phyloP scores from a whole-genome alignment of 1,140 invertebrate species.

The Saccostrea glomerata region DNA sequence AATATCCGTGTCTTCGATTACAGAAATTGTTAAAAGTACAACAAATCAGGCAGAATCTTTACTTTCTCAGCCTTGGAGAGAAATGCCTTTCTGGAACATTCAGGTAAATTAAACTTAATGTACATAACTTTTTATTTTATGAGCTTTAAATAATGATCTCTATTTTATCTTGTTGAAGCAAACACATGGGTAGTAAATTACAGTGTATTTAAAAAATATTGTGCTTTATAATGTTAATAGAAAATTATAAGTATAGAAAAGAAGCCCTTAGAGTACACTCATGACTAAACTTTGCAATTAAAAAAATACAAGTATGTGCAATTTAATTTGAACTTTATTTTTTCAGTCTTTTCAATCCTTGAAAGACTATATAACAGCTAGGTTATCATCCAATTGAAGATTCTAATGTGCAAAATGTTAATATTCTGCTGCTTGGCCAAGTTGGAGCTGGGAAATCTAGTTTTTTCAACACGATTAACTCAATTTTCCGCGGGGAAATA shows the following conservation, averaged over 20 bases:
- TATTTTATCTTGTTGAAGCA: too few relatives aligned
- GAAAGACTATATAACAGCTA: not conserved
- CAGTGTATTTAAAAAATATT: too few relatives aligned
- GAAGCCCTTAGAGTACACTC: too few relatives aligned
- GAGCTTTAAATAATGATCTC: too few relatives aligned
- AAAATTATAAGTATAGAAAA: too few relatives aligned
- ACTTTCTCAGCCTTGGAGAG: not conserved
- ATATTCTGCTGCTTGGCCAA: slow-evolving; percentile 57
- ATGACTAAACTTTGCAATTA: too few relatives aligned
- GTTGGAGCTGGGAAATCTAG: slow-evolving; percentile 65
- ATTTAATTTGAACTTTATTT: not conserved
- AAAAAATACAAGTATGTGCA: not conserved
- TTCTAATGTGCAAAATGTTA: slow-evolving; percentile 41
- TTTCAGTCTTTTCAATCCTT: slow-evolving; percentile 4
- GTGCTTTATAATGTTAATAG: too few relatives aligned
- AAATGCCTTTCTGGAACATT: not conserved
- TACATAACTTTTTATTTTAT: too few relatives aligned
- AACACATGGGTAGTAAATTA: too few relatives aligned
- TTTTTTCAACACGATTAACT: slow-evolving; percentile 64
- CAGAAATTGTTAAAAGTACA: not conserved
- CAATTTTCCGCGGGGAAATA: slow-evolving; percentile 58
- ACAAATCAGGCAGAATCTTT: not conserved
- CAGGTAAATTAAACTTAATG: not conserved
- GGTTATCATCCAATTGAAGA: slow-evolving; percentile 39
- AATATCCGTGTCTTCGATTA: too few relatives aligned